Evolutionary conservation across 2,888 invertebrate genomes (phyloP).

Genomic region (Helobdella robusta): DNA sequence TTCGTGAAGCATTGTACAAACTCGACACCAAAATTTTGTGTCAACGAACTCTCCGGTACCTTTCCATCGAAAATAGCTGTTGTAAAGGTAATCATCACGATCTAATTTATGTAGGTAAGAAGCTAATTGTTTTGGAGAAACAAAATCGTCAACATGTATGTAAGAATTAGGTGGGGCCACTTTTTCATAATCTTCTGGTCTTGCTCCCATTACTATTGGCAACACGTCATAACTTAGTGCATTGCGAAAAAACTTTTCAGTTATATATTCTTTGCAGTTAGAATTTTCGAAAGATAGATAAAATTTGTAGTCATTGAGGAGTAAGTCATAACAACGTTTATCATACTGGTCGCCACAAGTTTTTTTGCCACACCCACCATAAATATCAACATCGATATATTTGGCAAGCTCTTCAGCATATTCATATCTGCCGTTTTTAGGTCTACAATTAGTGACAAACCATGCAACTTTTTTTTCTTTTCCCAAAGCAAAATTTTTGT

Average conservation of each 20-base stretch:
- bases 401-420: conserved; percentile 76
- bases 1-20: conserved; percentile 59
- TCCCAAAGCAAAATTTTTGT: conserved; percentile 55
- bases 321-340: conserved; percentile 17
- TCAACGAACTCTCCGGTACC: conserved; percentile 91
- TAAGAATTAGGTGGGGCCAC: conserved; percentile 80
- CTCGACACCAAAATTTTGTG: conserved; percentile 83
- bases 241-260: conserved; percentile 35
- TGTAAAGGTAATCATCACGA: conserved; percentile 76
- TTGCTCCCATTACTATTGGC: conserved; percentile 35
- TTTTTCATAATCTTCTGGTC: conserved; percentile 45
- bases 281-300: conserved; percentile 36
- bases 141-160: conserved; percentile 91
- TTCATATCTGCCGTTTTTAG: conserved; percentile 75
- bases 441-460: conserved; percentile 95
- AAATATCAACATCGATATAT: conserved; percentile 58
- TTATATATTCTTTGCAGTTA: conserved; percentile 35
- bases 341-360: conserved; percentile 55
- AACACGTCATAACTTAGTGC: conserved; percentile 31
- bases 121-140: conserved; percentile 74
- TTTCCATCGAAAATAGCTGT: conserved; percentile 80
- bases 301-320: conserved; percentile 31
- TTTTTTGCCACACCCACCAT: conserved; percentile 62
- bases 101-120: conserved; percentile 75
- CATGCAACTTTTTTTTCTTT: conserved; percentile 89